phyloP scores from a whole-genome alignment of 1,140 invertebrate genomes.

The Heliconius nattereri region DNA sequence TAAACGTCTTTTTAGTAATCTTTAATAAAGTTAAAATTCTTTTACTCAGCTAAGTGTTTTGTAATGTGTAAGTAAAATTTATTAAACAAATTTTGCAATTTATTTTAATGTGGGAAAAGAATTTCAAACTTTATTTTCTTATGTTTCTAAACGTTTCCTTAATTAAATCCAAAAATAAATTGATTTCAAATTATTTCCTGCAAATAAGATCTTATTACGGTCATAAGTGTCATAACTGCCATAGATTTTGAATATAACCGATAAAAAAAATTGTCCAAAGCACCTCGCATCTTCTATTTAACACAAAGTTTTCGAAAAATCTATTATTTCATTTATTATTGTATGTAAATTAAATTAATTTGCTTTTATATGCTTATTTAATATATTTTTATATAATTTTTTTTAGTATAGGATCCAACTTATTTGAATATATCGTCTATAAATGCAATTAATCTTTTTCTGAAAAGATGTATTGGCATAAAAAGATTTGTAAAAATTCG shows the following conservation, averaged over 20 bases:
- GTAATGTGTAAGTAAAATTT: no score
- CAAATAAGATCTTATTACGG: neutral
- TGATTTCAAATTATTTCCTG: neutral
- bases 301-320: neutral
- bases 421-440: neutral
- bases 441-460: neutral
- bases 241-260: neutral
- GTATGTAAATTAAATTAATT: neutral
- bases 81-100: no score
- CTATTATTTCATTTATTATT: neutral
- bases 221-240: neutral
- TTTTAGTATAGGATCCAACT: neutral
- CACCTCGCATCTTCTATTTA: slow-evolving; percentile 34
- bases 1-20: no score
- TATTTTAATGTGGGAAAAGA: no score
- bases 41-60: no score
- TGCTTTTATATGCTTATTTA: neutral
- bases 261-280: slow-evolving; percentile 26
- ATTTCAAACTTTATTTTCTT: neutral
- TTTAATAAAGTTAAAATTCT: no score
- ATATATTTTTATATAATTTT: neutral
- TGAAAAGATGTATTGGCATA: neutral
- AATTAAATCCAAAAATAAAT: no score
- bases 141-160: no score
- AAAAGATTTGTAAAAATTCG: neutral